Conservation (phyloP, 2,113 vertebrate genomes). For the Lepus americanus region DNA sequence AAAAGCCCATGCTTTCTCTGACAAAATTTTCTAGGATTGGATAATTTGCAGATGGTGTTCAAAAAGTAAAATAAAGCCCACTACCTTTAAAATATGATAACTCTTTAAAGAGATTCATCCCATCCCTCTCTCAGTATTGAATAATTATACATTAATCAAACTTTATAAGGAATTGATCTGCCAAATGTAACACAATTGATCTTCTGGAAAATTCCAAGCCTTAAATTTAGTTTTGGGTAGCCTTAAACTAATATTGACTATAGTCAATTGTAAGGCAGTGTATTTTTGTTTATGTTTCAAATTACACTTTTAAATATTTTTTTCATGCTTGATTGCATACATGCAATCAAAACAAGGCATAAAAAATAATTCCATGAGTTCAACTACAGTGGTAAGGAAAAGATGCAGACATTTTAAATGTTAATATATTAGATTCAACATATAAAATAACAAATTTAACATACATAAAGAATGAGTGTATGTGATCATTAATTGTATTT, state of each 20-base stretch:
- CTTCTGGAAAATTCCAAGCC: background rate
- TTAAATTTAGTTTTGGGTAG: background rate
- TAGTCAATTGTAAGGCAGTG: background rate
- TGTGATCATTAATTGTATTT: background rate
- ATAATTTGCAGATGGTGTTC: background rate
- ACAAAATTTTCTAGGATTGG: background rate
- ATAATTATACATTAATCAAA: background rate
- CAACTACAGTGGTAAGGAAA: background rate
- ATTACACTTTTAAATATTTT: background rate
- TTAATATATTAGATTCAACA: background rate
- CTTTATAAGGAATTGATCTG: background rate
- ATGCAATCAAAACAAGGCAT: background rate
- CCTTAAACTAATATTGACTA: background rate
- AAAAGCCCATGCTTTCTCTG: background rate
- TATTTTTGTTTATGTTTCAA: background rate
- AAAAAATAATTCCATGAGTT: background rate
- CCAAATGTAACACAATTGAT: background rate
- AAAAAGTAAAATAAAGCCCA: background rate
- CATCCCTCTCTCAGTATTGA: background rate
- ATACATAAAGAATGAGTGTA: background rate
- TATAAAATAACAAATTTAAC: background rate
- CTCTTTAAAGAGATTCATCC: background rate
- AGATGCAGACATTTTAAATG: background rate
- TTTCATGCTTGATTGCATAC: background rate
- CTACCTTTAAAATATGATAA: background rate